Conservation (phyloP, 1,140 invertebrate species). For the Magallana ariakensis region DNA sequence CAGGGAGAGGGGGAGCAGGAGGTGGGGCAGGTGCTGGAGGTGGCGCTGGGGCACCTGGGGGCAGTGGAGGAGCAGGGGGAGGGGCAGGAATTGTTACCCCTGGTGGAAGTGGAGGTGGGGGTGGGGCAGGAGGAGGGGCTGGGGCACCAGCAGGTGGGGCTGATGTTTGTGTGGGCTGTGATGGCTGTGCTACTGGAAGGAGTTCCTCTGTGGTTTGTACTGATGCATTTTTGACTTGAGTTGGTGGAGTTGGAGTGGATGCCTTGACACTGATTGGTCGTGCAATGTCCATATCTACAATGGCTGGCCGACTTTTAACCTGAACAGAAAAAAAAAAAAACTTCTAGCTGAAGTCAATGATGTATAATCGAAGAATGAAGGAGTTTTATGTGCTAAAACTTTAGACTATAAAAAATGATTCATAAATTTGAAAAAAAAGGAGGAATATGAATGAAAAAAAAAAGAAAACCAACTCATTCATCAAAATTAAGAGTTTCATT, state of each 20-base stretch:
- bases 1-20: conserved; percentile 50
- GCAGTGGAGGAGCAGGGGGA: conserved; percentile 79
- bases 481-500: not conserved
- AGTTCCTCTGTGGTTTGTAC: conserved; percentile 9
- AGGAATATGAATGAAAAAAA: too few relatives aligned
- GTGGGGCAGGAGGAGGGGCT: conserved; percentile 38
- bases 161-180: too few relatives aligned
- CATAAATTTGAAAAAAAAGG: not conserved
- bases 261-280: not conserved
- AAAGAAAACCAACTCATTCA: too few relatives aligned
- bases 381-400: too few relatives aligned
- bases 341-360: too few relatives aligned
- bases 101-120: conserved; percentile 24
- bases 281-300: conserved; percentile 8
- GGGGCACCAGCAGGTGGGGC: not conserved
- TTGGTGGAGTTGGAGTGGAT: not conserved
- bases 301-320: conserved; percentile 3
- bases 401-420: not conserved
- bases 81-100: conserved; percentile 42
- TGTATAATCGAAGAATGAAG: not conserved
- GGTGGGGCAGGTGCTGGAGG: conserved; percentile 68
- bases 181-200: not conserved
- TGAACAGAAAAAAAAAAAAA: not conserved
- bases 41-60: conserved; percentile 60
- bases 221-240: not conserved